Evolutionary conservation across 2,113 vertebrate genomes (phyloP).

Genomic region (Gymnorhina tibicen): DNA sequence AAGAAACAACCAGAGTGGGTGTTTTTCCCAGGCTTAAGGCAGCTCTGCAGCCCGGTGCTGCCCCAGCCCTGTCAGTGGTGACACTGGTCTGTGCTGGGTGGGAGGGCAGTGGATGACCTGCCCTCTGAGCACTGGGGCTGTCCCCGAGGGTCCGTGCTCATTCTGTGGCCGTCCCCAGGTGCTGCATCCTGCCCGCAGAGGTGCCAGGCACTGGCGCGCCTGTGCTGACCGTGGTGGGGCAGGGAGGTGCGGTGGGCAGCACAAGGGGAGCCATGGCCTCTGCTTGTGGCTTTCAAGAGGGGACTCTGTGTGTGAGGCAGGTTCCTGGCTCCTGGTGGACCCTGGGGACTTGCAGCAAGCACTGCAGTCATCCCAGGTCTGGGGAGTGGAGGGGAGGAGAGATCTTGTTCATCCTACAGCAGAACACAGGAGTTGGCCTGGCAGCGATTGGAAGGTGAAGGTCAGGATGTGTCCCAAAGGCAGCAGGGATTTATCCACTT

Average conservation of each 20-base stretch:
- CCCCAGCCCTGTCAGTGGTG: not conserved
- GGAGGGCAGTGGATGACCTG: accelerated
- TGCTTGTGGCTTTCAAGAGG: not conserved
- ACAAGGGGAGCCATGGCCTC: not conserved
- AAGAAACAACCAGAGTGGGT: accelerated
- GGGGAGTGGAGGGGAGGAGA: not conserved
- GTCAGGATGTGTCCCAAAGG: not conserved
- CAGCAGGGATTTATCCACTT: not conserved
- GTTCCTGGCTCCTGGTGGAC: not conserved
- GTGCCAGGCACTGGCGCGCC: accelerated
- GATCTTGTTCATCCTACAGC: not conserved
- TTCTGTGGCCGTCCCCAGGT: accelerated
- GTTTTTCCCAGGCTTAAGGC: not conserved
- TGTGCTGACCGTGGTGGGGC: accelerated
- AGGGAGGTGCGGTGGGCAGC: not conserved
- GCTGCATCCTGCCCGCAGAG: accelerated
- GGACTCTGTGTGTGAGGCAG: accelerated
- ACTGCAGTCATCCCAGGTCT: accelerated
- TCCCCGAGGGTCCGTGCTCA: accelerated
- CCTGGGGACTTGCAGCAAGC: accelerated
- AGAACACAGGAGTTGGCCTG: accelerated
- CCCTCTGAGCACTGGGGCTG: accelerated
- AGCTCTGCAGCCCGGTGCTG: not conserved
- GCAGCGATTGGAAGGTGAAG: not conserved
- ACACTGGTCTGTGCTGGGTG: accelerated